These are phyloP conservation scores for Anolis carolinensis DNA, from an alignment of 2,113 vertebrate genomes.

Conservation along the genomic window DNA sequence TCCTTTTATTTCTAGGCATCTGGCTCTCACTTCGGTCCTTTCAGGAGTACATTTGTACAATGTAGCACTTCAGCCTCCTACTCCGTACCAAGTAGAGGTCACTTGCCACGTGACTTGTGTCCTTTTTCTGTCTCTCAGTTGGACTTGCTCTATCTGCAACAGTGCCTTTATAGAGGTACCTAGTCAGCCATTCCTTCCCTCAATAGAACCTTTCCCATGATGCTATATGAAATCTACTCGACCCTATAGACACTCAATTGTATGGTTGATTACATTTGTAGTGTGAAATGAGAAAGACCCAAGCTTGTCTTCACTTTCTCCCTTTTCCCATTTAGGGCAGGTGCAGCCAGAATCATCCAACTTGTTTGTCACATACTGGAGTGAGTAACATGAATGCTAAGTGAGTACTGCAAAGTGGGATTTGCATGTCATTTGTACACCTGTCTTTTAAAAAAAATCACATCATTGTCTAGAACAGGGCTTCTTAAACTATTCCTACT, in stretches of 20 bases:
- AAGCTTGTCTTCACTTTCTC: conserved; percentile 26
- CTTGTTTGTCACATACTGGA: conserved; percentile 67
- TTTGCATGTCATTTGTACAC: background rate
- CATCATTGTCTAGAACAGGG: too few relatives aligned
- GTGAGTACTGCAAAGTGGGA: conserved; percentile 56
- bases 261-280: background rate
- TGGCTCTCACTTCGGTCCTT: conserved; percentile 29
- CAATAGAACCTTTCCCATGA: background rate
- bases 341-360: conserved; percentile 59
- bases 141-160: conserved; percentile 76
- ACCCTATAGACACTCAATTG: background rate
- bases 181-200: background rate
- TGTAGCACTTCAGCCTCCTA: conserved; percentile 44
- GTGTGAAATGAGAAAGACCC: background rate
- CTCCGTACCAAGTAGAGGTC: conserved; percentile 51
- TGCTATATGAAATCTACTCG: background rate
- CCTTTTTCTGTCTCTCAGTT: conserved; percentile 68
- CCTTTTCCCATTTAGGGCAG: conserved; percentile 60
- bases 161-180: conserved; percentile 76
- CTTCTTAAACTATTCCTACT: too few relatives aligned
- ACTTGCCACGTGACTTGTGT: conserved; percentile 75
- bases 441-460: background rate
- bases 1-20: conserved; percentile 49
- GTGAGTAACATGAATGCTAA: conserved; percentile 76
- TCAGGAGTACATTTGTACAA: conserved; percentile 64